Percentiles rank a stretch among this genome's conserved stretches.
Conservation (phyloP, 2,888 invertebrate species). For the Phalangium opilio region DNA sequence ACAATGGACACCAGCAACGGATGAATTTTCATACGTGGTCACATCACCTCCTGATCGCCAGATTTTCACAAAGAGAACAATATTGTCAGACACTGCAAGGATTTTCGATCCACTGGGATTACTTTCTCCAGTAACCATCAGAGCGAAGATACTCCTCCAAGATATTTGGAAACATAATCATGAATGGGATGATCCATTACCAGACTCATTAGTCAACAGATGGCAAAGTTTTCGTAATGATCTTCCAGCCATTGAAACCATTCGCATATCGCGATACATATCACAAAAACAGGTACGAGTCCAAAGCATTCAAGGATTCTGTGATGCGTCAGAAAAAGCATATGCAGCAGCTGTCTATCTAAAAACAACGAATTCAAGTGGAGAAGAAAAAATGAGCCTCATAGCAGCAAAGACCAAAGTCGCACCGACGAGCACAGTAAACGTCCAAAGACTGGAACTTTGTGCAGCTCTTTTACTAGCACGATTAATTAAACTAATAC, state of each 20-base stretch:
- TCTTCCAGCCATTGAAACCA: not conserved
- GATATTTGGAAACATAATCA: not conserved
- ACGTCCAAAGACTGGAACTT: not conserved
- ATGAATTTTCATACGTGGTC: no score
- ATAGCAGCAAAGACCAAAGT: no score
- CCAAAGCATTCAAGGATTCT: not conserved
- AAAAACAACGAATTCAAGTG: no score
- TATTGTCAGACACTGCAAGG: not conserved
- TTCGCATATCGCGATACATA: not conserved
- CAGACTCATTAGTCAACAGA: not conserved
- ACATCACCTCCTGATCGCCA: not conserved
- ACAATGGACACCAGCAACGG: no score
- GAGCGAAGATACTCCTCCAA: not conserved
- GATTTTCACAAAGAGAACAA: not conserved
- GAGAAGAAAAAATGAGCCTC: no score
- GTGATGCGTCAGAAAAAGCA: no score
- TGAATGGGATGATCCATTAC: not conserved
- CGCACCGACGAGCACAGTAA: not conserved
- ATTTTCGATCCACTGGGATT: conserved; percentile 2
- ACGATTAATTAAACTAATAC: no score
- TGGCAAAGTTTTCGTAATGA: not conserved
- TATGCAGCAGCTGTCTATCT: no score
- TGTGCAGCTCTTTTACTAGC: not conserved
- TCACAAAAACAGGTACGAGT: not conserved
- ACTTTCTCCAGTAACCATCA: not conserved